These are phyloP conservation scores for Sphaerophoria taeniata DNA, from an alignment of 2,888 invertebrate species.

Conservation along the genomic window DNA sequence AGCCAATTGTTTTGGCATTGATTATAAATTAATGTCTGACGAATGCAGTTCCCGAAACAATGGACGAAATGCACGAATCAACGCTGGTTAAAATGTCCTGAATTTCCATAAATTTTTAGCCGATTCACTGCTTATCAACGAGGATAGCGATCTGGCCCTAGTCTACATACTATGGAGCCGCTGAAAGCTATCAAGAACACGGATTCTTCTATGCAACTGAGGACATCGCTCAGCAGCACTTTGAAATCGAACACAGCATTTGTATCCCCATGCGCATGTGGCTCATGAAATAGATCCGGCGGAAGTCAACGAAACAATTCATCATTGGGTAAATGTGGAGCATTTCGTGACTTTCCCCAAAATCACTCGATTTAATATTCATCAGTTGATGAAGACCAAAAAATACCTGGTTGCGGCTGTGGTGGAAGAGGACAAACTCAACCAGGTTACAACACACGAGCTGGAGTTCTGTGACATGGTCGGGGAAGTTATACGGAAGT, in stretches of 20 bases:
- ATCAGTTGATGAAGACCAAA: slow-evolving; percentile 91
- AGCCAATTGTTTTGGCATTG: no score
- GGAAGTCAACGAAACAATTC: slow-evolving; percentile 88
- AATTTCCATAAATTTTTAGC: no score
- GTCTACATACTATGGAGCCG: slow-evolving; percentile 85
- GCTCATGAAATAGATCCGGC: slow-evolving; percentile 83
- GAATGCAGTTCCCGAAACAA: no score
- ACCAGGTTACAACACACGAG: slow-evolving; percentile 91
- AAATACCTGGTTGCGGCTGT: slow-evolving; percentile 95
- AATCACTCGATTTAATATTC: slow-evolving; percentile 91
- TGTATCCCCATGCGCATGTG: slow-evolving; percentile 86
- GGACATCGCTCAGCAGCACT: slow-evolving; percentile 88
- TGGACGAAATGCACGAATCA: no score
- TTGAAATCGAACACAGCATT: slow-evolving; percentile 87
- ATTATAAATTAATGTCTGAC: no score
- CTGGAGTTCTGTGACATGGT: slow-evolving; percentile 93
- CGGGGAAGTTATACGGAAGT: slow-evolving; percentile 89
- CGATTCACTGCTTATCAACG: no score
- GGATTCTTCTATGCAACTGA: slow-evolving; percentile 93
- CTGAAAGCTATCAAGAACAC: slow-evolving; percentile 91
- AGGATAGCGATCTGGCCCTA: no score
- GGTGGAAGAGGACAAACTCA: slow-evolving; percentile 93
- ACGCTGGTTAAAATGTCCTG: no score
- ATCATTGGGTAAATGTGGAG: slow-evolving; percentile 95
- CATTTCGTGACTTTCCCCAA: slow-evolving; percentile 95